Base-by-base conservation (phyloP, 64 coral and sea anemone species). In the Pachyseris speciosa region DNA sequence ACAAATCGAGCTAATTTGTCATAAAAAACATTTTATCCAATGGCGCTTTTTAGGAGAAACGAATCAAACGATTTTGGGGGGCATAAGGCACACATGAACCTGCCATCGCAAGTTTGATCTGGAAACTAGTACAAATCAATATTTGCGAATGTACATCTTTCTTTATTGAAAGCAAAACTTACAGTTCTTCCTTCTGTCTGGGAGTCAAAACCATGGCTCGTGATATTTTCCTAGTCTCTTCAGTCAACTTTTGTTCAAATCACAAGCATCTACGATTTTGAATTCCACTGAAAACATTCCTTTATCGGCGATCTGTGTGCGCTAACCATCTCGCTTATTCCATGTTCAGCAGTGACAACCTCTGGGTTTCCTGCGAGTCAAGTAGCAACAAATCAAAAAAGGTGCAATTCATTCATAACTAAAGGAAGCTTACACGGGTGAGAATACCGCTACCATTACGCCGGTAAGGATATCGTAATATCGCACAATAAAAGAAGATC, bases 101-200 rank as follows among this genome's bases (percentile, higher is more conserved):
- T 43, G 75, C 45, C 25, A 30, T 20, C 58, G 39, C 22, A 79
- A 24, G 30, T 59, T 17, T 30, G 67, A 84, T 80, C 48, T 63
- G 40, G 36, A 80, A 83, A 79, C 55, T 41, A 63, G 60, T 83
- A 48, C 74, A 67, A 34, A 36, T 72, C 44, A 30, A 29, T 60
- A 84, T 37, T 63, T 49, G 22, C 70, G 64, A n/a, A 27, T 84
- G 13, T 37, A 84, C 27, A 39, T 27, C 15, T 20, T 31, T 24
- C 7, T 30, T 20, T 15, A 45, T n/a, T n/a, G 45, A 87, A 27
- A 70, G 31, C 12, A 45, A 28, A 25, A 98, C 96, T 98, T 89
- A 98, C 96, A 98, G 49, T 77, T 98, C 96, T 33, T 98, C 96
- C 70, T 95, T 98, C 36, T 98, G 96, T 84, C 92, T 87, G 17